A percentile compares a stretch with the other conserved stretches of the same genome.
These are phyloP conservation scores for Drosophila pseudotakahashii DNA, from an alignment of 2,888 invertebrate genomes.

Conservation along the genomic window DNA sequence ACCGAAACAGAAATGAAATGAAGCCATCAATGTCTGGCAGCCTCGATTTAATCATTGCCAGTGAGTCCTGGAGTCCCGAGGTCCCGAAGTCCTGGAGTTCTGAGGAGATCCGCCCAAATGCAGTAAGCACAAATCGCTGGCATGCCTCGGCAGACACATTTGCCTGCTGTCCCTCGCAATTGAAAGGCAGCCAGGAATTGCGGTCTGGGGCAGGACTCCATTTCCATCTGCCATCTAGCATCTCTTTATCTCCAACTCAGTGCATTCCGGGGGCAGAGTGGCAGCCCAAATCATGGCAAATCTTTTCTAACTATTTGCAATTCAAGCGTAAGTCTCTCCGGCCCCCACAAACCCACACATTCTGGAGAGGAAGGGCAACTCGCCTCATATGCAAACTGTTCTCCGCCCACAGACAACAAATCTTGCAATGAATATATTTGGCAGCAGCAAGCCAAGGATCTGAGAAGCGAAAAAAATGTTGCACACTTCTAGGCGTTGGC, in stretches of 20 bases:
- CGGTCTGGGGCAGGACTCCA: constrained; percentile 32
- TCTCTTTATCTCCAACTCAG: constrained; percentile 9
- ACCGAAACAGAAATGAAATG: constrained; percentile 20
- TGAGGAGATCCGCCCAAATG: constrained; percentile 66
- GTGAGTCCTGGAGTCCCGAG: not conserved
- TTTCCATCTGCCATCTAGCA: not conserved
- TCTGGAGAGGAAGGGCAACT: constrained; percentile 12
- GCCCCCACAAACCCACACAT: constrained; percentile 32
- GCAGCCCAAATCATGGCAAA: constrained; percentile 73
- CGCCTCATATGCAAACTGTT: constrained; percentile 63
- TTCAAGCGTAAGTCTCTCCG: constrained; percentile 80
- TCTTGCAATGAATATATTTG: constrained; percentile 83
- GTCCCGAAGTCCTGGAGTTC: not conserved
- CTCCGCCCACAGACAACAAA: constrained; percentile 69
- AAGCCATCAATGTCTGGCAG: constrained; percentile 55
- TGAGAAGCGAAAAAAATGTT: constrained; percentile 40
- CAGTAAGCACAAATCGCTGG: constrained; percentile 75
- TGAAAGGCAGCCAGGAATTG: constrained; percentile 42
- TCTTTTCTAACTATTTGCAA: constrained; percentile 83
- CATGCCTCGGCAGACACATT: constrained; percentile 19
- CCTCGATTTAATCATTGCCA: constrained; percentile 69
- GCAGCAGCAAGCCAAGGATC: constrained; percentile 48
- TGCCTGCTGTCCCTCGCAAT: constrained; percentile 39
- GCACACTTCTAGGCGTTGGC: constrained; percentile 77
- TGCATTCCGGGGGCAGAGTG: constrained; percentile 48